Evolutionary conservation across 2,113 vertebrate genomes (phyloP).

Genomic region (Ceratotherium simum): DNA sequence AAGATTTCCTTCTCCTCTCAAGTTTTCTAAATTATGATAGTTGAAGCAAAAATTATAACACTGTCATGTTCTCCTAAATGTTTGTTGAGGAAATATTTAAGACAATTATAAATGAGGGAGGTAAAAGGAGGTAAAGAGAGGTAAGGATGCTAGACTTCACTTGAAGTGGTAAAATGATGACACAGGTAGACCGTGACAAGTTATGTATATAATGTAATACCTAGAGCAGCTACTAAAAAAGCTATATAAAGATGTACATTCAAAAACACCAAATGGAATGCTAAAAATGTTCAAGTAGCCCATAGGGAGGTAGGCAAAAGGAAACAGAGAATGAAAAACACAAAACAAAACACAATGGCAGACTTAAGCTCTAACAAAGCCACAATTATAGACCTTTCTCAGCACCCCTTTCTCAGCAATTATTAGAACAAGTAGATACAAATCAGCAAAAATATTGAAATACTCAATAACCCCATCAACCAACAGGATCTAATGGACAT

Average conservation of each 20-base stretch:
- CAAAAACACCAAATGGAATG: not conserved
- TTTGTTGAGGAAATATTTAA: too few relatives aligned
- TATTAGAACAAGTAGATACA: not conserved
- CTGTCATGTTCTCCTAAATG: too few relatives aligned
- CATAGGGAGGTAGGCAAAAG: not conserved
- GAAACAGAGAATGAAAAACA: not conserved
- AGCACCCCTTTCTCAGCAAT: not conserved
- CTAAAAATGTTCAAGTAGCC: not conserved
- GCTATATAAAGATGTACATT: too few relatives aligned
- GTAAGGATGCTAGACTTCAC: not conserved
- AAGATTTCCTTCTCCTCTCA: too few relatives aligned
- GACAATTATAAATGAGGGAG: not conserved
- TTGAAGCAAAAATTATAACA: too few relatives aligned
- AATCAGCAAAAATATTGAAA: not conserved
- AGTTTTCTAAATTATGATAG: too few relatives aligned
- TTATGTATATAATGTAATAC: not conserved
- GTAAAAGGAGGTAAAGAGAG: not conserved
- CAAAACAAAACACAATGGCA: not conserved
- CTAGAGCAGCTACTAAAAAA: too few relatives aligned
- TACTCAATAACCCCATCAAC: not conserved
- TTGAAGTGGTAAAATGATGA: not conserved
- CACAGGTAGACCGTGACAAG: not conserved
- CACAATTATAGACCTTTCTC: not conserved
- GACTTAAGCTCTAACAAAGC: not conserved
- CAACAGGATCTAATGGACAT: not conserved